Conservation (phyloP, 2,113 vertebrate genomes). For the Rhynchopsitta pachyrhyncha region DNA sequence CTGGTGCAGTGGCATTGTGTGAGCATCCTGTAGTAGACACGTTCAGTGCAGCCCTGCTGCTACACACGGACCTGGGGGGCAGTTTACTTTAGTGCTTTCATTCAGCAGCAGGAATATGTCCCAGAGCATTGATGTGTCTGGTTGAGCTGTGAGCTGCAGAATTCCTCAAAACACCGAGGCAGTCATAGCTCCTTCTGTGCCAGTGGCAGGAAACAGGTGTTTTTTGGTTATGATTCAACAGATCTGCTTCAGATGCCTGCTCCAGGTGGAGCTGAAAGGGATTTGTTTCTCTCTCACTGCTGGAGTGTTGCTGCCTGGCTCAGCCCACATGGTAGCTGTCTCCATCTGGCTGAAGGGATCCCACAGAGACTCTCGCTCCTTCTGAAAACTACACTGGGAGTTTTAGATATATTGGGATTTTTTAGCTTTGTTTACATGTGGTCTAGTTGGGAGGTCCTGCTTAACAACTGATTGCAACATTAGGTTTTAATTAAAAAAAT, state of each 20-base stretch:
- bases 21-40: not conserved
- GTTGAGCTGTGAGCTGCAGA: not conserved
- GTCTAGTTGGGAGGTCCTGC: not conserved
- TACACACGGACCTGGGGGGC: not conserved
- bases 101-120: not conserved
- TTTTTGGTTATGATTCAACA: not conserved
- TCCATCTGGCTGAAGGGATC: not conserved
- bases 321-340: rapidly evolving
- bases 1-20: not conserved
- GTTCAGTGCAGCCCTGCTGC: not conserved
- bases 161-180: rapidly evolving
- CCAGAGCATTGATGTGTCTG: not conserved
- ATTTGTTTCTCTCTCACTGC: not conserved
- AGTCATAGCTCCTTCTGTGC: not conserved
- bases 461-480: not conserved
- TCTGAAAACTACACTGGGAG: not conserved
- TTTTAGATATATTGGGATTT: not conserved
- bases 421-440: not conserved
- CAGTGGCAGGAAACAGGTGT: not conserved
- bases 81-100: not conserved
- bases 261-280: not conserved
- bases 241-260: rapidly evolving
- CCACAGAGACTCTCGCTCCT: not conserved
- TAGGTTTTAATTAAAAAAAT: not conserved
- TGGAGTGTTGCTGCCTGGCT: not conserved